These are phyloP conservation scores for Unio pictorum DNA, from an alignment of 2,888 invertebrate species.

Conservation along the genomic window DNA sequence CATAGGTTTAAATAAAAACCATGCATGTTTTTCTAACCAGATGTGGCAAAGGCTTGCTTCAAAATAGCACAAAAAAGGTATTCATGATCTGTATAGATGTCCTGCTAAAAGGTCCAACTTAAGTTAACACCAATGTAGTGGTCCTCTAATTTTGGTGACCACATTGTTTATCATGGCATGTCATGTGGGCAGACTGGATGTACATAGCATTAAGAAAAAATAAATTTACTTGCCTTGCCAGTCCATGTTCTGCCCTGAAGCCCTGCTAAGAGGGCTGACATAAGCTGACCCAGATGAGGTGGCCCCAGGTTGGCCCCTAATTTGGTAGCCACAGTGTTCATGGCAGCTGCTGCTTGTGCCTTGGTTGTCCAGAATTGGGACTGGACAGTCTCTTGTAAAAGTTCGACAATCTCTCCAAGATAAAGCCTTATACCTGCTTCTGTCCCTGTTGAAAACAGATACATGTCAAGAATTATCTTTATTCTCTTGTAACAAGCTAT, in stretches of 20 bases:
- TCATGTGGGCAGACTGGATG: too few relatives aligned
- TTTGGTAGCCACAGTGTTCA: slow-evolving; percentile 84
- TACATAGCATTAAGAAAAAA: neutral
- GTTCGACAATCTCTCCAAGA: slow-evolving; percentile 80
- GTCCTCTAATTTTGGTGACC: too few relatives aligned
- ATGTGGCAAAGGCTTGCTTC: too few relatives aligned
- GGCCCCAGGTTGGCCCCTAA: slow-evolving; percentile 79
- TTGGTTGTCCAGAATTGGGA: slow-evolving; percentile 92
- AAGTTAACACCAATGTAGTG: neutral
- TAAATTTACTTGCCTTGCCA: slow-evolving; percentile 76
- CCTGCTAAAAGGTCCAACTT: neutral
- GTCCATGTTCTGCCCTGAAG: slow-evolving; percentile 89
- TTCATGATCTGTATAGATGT: neutral
- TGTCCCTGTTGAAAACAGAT: slow-evolving; percentile 64
- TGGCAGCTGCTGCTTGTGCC: slow-evolving; percentile 88
- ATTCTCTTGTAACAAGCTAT: too few relatives aligned
- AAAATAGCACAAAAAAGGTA: neutral
- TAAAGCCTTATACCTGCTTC: slow-evolving; percentile 87
- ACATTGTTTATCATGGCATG: too few relatives aligned
- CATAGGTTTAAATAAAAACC: too few relatives aligned
- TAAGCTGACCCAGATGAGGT: slow-evolving; percentile 74
- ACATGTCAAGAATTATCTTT: neutral
- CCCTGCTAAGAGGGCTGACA: slow-evolving; percentile 80
- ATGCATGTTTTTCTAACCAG: too few relatives aligned
- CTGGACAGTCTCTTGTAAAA: slow-evolving; percentile 81